Evolutionary conservation across 2,113 vertebrate species (phyloP).

Genomic region (Strigops habroptila): DNA sequence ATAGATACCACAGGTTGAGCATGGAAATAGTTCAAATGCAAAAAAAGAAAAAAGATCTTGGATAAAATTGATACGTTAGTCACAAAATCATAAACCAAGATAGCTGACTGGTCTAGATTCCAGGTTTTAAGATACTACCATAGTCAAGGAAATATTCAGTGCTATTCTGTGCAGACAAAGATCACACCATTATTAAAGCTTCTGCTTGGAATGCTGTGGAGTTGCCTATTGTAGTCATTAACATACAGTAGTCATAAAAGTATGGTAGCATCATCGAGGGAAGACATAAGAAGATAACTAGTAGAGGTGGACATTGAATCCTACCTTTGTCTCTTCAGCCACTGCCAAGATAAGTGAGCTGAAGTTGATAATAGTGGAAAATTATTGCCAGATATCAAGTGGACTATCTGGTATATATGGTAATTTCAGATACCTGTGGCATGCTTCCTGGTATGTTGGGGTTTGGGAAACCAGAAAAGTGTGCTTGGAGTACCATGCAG

Average conservation of each 20-base stretch:
- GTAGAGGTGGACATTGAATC: neutral
- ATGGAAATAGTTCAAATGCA: neutral
- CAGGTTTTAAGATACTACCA: neutral
- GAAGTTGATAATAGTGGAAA: neutral
- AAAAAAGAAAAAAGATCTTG: neutral
- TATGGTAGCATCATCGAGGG: neutral
- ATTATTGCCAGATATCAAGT: neutral
- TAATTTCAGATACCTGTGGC: neutral
- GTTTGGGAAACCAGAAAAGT: neutral
- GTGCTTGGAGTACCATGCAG: neutral
- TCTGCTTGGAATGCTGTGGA: neutral
- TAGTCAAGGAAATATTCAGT: neutral
- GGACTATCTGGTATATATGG: neutral
- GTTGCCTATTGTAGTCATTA: neutral
- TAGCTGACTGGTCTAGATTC: neutral
- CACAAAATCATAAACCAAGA: neutral
- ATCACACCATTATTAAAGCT: neutral
- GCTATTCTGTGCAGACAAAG: neutral
- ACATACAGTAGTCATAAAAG: neutral
- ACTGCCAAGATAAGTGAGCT: neutral
- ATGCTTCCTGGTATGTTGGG: neutral
- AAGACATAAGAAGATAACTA: neutral
- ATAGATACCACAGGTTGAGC: neutral
- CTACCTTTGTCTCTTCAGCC: neutral
- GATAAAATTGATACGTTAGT: neutral